phyloP scores from a whole-genome alignment of 2,113 vertebrate species.

The Nyctereutes procyonoides region DNA sequence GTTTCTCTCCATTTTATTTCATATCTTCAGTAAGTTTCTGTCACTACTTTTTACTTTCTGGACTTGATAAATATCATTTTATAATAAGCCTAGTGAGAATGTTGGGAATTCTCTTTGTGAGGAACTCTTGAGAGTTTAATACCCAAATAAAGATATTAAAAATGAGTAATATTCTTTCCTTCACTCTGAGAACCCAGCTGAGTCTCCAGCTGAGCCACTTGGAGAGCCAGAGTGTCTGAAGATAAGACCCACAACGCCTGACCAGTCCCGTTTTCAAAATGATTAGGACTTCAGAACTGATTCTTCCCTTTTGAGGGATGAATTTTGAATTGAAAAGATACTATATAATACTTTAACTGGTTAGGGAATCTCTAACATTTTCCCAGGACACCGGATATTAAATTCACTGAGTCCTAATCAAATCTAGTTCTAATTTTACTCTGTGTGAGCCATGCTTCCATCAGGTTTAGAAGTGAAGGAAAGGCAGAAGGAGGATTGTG shows the following conservation, averaged over 20 bases:
- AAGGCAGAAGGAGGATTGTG: neutral
- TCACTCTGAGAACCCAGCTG: neutral
- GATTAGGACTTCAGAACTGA: neutral
- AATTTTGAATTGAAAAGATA: constrained; percentile 7
- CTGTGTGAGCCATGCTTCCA: neutral
- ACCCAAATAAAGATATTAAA: neutral
- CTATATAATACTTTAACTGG: neutral
- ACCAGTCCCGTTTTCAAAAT: neutral
- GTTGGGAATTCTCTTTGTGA: constrained; percentile 21
- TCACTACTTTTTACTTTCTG: constrained; percentile 28
- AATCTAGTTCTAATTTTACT: neutral
- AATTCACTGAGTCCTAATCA: neutral
- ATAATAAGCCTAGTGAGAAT: neutral
- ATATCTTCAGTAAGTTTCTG: neutral
- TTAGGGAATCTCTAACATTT: neutral
- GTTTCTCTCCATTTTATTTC: neutral
- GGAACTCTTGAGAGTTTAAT: neutral
- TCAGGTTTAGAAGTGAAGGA: neutral
- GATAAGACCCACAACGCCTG: neutral
- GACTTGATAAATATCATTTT: neutral
- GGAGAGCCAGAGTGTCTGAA: neutral
- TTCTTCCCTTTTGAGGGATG: neutral
- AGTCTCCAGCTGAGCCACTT: neutral
- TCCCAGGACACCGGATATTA: neutral
- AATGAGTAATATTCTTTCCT: neutral